Evolutionary conservation across 2,888 invertebrate species (phyloP), one percentile per base, ranked within the genome.

Genomic region (Neoitamus cyanurus): DNA sequence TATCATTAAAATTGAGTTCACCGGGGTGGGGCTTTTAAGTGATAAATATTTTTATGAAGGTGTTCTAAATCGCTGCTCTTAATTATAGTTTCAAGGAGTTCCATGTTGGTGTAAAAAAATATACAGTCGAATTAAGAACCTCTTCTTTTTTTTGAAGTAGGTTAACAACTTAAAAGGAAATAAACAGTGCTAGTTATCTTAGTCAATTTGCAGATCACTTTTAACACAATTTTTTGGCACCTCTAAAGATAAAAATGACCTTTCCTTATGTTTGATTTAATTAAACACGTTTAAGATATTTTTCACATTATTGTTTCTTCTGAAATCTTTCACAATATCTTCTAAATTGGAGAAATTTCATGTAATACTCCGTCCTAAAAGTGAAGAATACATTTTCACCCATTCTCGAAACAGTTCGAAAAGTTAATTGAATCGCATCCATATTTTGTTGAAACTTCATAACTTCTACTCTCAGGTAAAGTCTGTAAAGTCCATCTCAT

Each of bases 1-100:
- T 82, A 82, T 82, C 36, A 13, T 82, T 82, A 82, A 82, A 82
- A 82, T 82, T 82, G 82, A 82, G 82, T 82, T 82, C 28, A 36
- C 82, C 78, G 46, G 15, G 58, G 25, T 20, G 20, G 25, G 58
- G 42, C n/a, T 42, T 58, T 20, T 48, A n/a, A 15, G n/a, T 58
- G 1, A 58, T 58, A 20, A 3, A 9, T 25, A 4, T 25, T 58
- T 25, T 58, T 15, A 9, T 58, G 13, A 42, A 42, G n/a, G 42
- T 4, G 5, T 6, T 42, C n/a, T 36, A 31, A 28, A 80, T 68
- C 34, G n/a, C 80, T 80, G 68, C 80, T 34, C 68, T 80, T 80
- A 80, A 20, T 80, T 68, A 15, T 34, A 58, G 15, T 77, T 42
- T 36, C n/a, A 30, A 78, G 13, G 20, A 48, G 5, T 42, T 42